Evolutionary conservation across 2,888 invertebrate genomes (phyloP).

Genomic region (Nomada ruficornis): DNA sequence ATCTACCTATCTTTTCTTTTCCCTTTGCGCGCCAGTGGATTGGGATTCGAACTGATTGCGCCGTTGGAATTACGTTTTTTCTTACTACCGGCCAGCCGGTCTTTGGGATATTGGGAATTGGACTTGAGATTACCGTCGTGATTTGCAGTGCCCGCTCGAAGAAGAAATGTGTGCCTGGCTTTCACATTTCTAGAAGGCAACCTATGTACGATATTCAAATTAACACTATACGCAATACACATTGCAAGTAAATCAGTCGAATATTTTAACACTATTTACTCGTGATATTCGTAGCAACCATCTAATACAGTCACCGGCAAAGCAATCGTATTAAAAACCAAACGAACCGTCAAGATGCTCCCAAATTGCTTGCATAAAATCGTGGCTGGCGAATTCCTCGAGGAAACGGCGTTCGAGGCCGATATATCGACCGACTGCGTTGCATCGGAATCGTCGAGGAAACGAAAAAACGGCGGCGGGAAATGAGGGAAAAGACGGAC

Average conservation of each 20-base stretch:
- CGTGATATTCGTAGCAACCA: no score
- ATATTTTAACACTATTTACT: no score
- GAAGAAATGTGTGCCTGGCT: neutral
- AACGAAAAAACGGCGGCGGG: conserved; percentile 65
- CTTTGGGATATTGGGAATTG: conserved; percentile 5
- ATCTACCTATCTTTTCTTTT: conserved; percentile 1
- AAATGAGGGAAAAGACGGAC: conserved; percentile 74
- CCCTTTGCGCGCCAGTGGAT: neutral
- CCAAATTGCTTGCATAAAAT: conserved; percentile 3
- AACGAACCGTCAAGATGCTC: neutral
- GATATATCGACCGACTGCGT: conserved; percentile 57
- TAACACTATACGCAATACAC: no score
- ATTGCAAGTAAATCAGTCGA: no score
- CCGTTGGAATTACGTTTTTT: conserved; percentile 33
- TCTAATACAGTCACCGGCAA: no score
- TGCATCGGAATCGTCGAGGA: conserved; percentile 66
- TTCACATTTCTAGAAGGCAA: neutral
- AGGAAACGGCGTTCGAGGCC: conserved; percentile 42
- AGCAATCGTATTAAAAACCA: no score
- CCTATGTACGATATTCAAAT: no score
- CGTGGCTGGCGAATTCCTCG: conserved; percentile 7
- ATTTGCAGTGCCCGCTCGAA: neutral
- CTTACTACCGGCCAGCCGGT: neutral
- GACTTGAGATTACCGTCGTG: neutral
- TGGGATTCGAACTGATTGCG: conserved; percentile 2